A percentile compares a stretch with the other conserved stretches of the same genome.
These are phyloP conservation scores for Hirudo medicinalis DNA, from an alignment of 1,140 invertebrate species.

Conservation along the genomic window DNA sequence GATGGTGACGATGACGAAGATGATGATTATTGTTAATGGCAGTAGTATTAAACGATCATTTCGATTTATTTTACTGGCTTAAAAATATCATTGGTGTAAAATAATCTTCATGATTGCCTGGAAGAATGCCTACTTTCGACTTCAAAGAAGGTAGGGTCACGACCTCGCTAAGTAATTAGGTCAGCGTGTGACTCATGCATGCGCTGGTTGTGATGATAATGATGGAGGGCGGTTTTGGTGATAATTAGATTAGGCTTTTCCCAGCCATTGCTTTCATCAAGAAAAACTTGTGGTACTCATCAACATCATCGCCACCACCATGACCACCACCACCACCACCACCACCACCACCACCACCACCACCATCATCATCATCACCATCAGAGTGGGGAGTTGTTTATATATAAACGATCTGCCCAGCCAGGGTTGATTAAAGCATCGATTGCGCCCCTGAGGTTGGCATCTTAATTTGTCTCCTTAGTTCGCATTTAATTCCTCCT, in stretches of 20 bases:
- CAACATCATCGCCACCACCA: background rate
- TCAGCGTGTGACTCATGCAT: background rate
- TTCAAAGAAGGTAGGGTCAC: background rate
- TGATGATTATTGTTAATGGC: background rate
- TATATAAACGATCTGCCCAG: too few relatives aligned
- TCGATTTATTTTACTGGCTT: too few relatives aligned
- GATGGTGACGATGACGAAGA: background rate
- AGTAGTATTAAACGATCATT: background rate
- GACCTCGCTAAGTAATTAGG: background rate
- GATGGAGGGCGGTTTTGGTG: background rate
- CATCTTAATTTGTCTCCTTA: too few relatives aligned
- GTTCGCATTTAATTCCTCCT: too few relatives aligned
- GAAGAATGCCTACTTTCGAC: background rate
- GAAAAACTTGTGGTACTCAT: background rate
- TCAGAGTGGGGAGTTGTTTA: too few relatives aligned
- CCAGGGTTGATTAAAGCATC: too few relatives aligned
- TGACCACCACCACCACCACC: too few relatives aligned
- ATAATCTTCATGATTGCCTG: background rate
- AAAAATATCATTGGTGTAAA: too few relatives aligned
- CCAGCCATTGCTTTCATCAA: background rate
- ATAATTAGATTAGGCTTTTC: slow-evolving; percentile 8
- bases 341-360: too few relatives aligned
- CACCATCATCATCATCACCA: too few relatives aligned
- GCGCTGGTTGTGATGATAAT: too few relatives aligned
- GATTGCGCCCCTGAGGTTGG: too few relatives aligned